Percentiles rank a stretch among this genome's conserved stretches.
Conservation (phyloP, 2,113 vertebrate species). For the Pavo muticus region DNA sequence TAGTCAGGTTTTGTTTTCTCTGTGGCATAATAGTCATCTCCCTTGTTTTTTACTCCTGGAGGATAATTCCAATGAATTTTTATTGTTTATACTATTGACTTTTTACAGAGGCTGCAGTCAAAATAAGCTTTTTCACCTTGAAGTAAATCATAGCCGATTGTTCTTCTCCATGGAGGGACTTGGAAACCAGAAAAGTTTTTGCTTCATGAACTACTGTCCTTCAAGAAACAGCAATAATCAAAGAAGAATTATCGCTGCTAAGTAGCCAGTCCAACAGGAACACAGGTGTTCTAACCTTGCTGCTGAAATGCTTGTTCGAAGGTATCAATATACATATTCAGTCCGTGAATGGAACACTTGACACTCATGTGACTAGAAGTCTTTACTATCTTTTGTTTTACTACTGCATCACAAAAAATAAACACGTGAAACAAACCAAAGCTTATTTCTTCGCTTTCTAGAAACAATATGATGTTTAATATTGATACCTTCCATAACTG, state of each 20-base stretch:
- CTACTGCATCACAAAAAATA: neutral
- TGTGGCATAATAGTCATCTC: neutral
- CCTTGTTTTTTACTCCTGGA: neutral
- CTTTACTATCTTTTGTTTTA: neutral
- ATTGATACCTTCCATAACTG: neutral
- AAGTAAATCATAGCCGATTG: slow-evolving; percentile 30
- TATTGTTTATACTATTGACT: neutral
- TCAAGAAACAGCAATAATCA: neutral
- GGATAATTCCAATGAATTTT: neutral
- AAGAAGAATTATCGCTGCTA: neutral
- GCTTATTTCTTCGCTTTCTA: neutral
- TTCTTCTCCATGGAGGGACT: neutral
- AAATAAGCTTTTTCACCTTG: slow-evolving; percentile 21
- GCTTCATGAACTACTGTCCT: neutral
- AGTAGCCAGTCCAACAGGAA: neutral
- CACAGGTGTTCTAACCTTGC: neutral
- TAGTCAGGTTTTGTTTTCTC: neutral
- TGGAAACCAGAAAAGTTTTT: neutral
- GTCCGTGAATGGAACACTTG: neutral
- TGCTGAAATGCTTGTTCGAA: neutral
- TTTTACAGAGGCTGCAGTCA: neutral
- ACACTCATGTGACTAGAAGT: neutral
- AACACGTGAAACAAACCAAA: neutral
- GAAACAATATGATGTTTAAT: neutral
- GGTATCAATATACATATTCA: neutral